These are phyloP conservation scores for Dryoscopus gambensis DNA, from an alignment of 2,113 vertebrate species.

Conservation along the genomic window DNA sequence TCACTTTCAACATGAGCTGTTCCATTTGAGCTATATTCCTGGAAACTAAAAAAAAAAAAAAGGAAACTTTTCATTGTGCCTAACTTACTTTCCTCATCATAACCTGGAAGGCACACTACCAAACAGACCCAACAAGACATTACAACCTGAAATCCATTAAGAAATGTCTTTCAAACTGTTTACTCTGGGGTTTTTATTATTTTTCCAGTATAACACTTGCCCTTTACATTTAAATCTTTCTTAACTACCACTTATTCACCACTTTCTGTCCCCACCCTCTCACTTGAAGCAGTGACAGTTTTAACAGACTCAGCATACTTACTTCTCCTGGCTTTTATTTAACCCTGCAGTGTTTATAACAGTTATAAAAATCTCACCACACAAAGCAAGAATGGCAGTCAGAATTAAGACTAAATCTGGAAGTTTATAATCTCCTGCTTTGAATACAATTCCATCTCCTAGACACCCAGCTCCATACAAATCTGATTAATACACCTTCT, in stretches of 20 bases:
- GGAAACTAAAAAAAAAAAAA: conserved; percentile 76
- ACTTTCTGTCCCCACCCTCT: background rate
- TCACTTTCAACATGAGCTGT: conserved; percentile 86
- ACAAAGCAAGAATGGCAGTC: background rate
- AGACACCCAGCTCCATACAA: background rate
- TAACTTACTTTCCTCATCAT: background rate
- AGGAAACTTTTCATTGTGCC: background rate
- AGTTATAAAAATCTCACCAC: background rate
- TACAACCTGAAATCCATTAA: background rate
- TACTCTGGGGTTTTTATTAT: background rate
- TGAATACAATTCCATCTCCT: background rate
- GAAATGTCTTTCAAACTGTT: background rate
- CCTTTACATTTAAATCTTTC: background rate
- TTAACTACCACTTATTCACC: background rate
- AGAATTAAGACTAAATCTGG: background rate
- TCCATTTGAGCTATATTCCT: conserved; percentile 84
- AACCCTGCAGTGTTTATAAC: background rate
- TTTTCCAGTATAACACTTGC: background rate
- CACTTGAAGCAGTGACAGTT: background rate
- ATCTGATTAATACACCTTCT: background rate
- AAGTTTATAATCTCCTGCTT: background rate
- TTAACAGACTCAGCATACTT: background rate
- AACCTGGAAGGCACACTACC: background rate
- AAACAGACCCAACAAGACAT: background rate
- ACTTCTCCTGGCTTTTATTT: background rate